Conservation (phyloP, 2,888 invertebrate species). For the Eudemis profundana region DNA sequence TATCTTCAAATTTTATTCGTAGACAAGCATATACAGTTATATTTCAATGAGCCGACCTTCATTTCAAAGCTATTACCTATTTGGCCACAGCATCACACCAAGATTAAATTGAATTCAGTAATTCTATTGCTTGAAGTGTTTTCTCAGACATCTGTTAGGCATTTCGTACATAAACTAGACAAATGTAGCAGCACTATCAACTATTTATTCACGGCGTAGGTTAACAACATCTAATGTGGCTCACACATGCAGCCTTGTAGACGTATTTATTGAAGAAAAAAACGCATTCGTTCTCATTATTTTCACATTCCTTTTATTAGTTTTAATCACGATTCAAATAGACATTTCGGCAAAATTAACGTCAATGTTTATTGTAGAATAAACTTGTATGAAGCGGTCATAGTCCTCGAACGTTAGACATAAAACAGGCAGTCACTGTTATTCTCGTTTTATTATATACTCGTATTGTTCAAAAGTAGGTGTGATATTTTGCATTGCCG, state of each 20-base stretch:
- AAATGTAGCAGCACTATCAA: background rate
- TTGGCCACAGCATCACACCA: no score
- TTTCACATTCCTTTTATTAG: constrained; percentile 22
- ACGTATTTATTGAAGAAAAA: constrained; percentile 14
- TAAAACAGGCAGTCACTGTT: no score
- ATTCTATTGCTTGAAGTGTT: background rate
- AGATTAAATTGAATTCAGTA: no score
- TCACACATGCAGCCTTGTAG: background rate
- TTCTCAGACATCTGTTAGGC: background rate
- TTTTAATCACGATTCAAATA: constrained; percentile 3
- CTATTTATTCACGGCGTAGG: background rate
- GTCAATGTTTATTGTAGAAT: background rate
- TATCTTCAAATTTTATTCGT: no score
- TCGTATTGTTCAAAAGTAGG: no score
- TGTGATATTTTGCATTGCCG: no score
- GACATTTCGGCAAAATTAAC: background rate
- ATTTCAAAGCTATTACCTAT: no score
- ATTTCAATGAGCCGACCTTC: no score
- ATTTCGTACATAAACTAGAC: background rate
- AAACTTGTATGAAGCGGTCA: background rate
- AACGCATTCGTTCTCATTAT: constrained; percentile 10
- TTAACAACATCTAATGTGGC: background rate
- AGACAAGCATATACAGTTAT: no score
- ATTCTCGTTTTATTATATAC: no score
- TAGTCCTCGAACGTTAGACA: background rate